Conservation (phyloP, 2,113 vertebrate species). For the Tychaedon coryphoeus region DNA sequence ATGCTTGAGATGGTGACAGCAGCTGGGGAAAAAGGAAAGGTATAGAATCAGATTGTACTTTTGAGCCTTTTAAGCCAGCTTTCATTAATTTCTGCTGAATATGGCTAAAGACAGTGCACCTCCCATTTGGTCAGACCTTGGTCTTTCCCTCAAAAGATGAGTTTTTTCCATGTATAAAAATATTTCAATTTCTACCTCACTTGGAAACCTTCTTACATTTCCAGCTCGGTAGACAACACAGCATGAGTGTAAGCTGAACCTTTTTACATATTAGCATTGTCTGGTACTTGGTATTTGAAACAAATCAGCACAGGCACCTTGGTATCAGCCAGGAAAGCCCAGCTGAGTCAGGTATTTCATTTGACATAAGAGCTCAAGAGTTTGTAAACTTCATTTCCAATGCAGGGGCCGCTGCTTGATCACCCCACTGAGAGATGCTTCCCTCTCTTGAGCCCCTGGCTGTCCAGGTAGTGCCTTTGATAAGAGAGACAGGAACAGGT, state of each 20-base stretch:
- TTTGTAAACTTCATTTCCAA: background rate
- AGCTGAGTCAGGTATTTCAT: fast-evolving
- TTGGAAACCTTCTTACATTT: background rate
- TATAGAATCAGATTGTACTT: background rate
- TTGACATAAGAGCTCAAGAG: background rate
- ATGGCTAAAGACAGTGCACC: fast-evolving
- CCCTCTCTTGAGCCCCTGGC: background rate
- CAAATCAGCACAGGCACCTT: fast-evolving
- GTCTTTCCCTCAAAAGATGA: background rate
- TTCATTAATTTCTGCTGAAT: background rate
- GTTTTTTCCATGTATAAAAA: background rate
- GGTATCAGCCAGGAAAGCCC: background rate
- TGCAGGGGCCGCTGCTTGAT: background rate
- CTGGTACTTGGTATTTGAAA: background rate
- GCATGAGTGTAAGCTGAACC: background rate
- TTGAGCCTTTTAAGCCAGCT: background rate
- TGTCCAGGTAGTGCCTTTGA: background rate
- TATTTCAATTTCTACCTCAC: background rate
- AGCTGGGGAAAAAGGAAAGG: background rate
- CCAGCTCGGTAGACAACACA: background rate
- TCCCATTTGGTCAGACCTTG: background rate
- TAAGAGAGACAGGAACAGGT: background rate
- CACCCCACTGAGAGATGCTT: background rate
- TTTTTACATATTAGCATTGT: background rate
- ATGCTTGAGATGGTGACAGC: background rate